Base-by-base conservation (phyloP, 53 echinoderm and acorn worm genomes). In the Henricia sp. region DNA sequence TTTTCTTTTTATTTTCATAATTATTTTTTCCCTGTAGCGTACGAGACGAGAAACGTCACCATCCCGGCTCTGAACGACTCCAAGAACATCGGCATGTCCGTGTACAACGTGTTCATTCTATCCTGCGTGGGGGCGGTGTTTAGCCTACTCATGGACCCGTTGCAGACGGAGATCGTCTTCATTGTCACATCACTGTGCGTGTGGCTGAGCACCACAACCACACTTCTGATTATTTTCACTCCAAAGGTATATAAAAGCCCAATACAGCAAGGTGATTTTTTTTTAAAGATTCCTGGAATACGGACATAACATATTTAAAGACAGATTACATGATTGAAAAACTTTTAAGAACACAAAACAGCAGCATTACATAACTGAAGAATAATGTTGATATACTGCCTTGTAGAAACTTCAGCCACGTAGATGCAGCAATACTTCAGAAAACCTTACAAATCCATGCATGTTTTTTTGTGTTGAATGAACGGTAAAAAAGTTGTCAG, bases 71-170 rank as follows among this genome's bases (percentile, higher is more conserved):
- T 92, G 74, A 92, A 92, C 63, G 92, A 92, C 62, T 89, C 92
- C 55, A 92, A 92, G 35, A 85, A 92, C 63, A 92, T 92, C 50
- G 92, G 92, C 52, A 62, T 89, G 50, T 92, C 89, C 48, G 92
- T 92, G 0, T 92, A 92, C 83, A 92, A 92, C 73, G 92, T 92
- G 26, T 80, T 67, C 56, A 89, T 92, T 30, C 40, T 92, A 68
- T 85, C 92, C 12, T 42, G 77, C 21, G 82, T 89, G 67, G 92
- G 89, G 27, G 92, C 86, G 52, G 37, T 89, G 20, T 89, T 89
- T 52, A 82, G 77, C 57, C 27, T 89, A 3, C 64, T 92, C 21
- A 85, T 92, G 85, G 86, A 85, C 48, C 89, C 85, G 13, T 62
- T 85, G 6, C 77, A 84, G 16, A 82, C 27, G 58, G 64, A 89